Conservation (phyloP, 2,888 invertebrate genomes). For the Frankliniella fusca region DNA sequence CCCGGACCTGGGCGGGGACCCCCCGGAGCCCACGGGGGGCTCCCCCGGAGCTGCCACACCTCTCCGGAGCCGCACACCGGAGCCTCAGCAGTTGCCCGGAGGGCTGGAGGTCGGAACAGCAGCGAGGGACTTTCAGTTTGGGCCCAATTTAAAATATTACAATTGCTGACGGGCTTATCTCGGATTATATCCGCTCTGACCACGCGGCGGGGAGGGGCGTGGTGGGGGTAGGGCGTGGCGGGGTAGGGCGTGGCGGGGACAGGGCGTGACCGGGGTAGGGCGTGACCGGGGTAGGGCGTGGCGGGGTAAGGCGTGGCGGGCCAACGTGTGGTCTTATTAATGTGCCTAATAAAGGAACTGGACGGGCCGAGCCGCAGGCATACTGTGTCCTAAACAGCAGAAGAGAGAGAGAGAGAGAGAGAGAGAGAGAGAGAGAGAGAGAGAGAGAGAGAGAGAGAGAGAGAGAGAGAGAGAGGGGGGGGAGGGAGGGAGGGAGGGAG, state of each 20-base stretch:
- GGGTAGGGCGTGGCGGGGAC: neutral
- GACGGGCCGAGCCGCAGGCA: no score
- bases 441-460: no score
- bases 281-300: neutral
- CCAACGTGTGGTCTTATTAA: neutral
- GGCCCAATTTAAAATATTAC: slow-evolving; percentile 19
- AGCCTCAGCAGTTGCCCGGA: neutral
- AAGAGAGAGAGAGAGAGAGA: no score
- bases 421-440: no score
- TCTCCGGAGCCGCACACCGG: no score
- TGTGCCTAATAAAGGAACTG: neutral
- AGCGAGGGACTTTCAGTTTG: slow-evolving; percentile 1
- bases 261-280: no score
- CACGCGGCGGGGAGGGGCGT: neutral
- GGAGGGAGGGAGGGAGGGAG: no score
- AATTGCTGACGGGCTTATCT: slow-evolving; percentile 5
- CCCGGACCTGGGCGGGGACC: no score
- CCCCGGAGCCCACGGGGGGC: no score
- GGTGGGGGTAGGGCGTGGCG: neutral
- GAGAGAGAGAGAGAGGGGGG: no score
- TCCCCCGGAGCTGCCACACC: no score
- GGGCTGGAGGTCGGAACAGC: neutral
- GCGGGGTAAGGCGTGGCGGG: neutral
- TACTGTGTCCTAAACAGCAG: no score
- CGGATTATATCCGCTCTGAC: neutral